Conservation (phyloP, 1,140 invertebrate species). For the Anastrepha obliqua region DNA sequence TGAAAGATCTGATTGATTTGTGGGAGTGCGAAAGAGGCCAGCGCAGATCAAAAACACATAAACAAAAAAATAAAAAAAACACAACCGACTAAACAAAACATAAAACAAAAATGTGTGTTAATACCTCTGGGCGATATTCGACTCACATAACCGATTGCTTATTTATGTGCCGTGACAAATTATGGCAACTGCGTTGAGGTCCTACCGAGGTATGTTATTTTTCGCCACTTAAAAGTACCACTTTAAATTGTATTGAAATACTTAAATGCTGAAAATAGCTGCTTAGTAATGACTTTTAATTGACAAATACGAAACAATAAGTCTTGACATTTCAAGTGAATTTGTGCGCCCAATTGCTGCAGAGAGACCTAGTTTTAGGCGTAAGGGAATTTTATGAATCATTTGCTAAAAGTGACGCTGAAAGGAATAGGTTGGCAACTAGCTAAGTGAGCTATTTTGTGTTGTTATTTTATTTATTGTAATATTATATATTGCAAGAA, state of each 20-base stretch:
- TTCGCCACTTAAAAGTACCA: not conserved
- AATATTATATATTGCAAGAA: no score
- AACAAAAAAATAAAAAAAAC: not conserved
- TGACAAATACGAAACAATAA: constrained; percentile 21
- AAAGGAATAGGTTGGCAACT: no score
- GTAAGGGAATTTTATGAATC: not conserved
- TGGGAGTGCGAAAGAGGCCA: not conserved
- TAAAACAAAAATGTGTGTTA: not conserved
- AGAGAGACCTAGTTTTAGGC: not conserved
- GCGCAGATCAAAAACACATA: not conserved
- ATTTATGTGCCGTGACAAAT: constrained; percentile 50
- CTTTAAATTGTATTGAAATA: not conserved
- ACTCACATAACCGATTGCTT: constrained; percentile 28
- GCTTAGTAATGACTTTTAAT: constrained; percentile 51
- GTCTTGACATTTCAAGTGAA: not conserved
- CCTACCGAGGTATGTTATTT: not conserved
- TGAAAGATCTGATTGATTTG: constrained; percentile 23
- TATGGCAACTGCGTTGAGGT: constrained; percentile 23
- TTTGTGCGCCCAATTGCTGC: not conserved
- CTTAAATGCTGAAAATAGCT: constrained; percentile 24
- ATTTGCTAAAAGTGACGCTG: not conserved
- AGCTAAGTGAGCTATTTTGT: no score
- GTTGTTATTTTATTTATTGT: no score
- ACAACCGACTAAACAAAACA: not conserved
- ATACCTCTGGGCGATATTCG: not conserved